Evolutionary conservation across 2,113 vertebrate genomes (phyloP).

Genomic region (Oreochromis aureus): DNA sequence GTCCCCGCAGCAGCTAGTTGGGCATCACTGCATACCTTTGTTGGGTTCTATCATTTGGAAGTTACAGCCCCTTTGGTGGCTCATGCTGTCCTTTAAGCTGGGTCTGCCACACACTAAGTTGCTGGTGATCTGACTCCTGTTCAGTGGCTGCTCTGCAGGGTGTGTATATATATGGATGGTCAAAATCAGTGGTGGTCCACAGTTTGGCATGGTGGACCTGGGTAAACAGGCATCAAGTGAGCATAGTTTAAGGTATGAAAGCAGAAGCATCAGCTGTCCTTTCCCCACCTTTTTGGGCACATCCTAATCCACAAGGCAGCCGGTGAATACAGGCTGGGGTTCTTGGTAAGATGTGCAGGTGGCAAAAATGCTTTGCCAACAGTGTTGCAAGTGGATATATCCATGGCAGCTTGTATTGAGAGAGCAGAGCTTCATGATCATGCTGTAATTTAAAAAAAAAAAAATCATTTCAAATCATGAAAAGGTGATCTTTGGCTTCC

Average conservation of each 20-base stretch:
- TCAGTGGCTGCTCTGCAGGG: not conserved
- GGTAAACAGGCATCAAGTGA: not conserved
- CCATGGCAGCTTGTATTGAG: not conserved
- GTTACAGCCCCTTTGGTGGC: not conserved
- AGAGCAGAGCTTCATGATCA: not conserved
- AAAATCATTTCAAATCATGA: not conserved
- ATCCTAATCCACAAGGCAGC: not conserved
- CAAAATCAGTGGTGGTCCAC: not conserved
- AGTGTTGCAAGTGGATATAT: not conserved
- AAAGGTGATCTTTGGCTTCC: not conserved
- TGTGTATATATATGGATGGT: not conserved
- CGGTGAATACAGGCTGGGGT: not conserved
- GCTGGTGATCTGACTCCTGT: not conserved
- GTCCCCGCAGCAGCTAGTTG: accelerated
- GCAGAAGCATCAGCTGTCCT: not conserved
- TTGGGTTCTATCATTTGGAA: not conserved
- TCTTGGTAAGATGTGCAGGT: not conserved
- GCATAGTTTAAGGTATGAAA: not conserved
- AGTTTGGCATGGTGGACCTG: not conserved
- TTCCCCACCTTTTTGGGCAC: not conserved
- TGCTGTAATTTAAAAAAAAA: not conserved
- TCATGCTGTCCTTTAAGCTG: not conserved
- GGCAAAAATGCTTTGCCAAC: not conserved
- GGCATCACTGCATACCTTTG: not conserved
- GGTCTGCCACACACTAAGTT: not conserved